A percentile compares a stretch with the other conserved stretches of the same genome.
Conservation (phyloP, 2,888 invertebrate species). For the Petrolisthes manimaculis region DNA sequence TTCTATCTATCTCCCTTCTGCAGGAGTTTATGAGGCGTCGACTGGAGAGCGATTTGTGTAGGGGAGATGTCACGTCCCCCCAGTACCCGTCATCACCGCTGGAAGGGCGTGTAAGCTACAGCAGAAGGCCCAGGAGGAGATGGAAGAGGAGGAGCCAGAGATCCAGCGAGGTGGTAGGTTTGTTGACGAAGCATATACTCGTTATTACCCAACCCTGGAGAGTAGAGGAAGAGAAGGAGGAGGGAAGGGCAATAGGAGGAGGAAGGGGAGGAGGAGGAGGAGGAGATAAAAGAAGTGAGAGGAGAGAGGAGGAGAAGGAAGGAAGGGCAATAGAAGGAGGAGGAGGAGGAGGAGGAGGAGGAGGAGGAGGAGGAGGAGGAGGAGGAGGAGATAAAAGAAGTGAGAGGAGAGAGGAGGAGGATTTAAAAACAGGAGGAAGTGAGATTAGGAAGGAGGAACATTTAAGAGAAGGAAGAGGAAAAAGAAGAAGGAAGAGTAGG, state of each 20-base stretch:
- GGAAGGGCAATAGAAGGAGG: background rate
- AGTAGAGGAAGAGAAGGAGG: background rate
- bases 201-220: too few relatives aligned
- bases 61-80: background rate
- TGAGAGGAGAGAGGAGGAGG: background rate
- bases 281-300: too few relatives aligned
- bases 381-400: background rate
- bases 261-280: too few relatives aligned
- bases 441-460: background rate
- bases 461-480: background rate
- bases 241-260: too few relatives aligned
- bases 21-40: background rate
- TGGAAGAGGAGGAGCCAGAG: background rate
- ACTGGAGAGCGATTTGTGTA: background rate
- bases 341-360: constrained; percentile 1
- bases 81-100: background rate
- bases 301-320: too few relatives aligned
- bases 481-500: background rate
- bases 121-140: background rate
- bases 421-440: background rate
- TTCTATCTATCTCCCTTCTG: background rate
- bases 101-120: background rate
- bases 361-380: too few relatives aligned
- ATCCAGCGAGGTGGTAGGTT: background rate
- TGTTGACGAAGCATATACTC: too few relatives aligned